Conservation (phyloP, 2,113 vertebrate species). For the Agapornis roseicollis region DNA sequence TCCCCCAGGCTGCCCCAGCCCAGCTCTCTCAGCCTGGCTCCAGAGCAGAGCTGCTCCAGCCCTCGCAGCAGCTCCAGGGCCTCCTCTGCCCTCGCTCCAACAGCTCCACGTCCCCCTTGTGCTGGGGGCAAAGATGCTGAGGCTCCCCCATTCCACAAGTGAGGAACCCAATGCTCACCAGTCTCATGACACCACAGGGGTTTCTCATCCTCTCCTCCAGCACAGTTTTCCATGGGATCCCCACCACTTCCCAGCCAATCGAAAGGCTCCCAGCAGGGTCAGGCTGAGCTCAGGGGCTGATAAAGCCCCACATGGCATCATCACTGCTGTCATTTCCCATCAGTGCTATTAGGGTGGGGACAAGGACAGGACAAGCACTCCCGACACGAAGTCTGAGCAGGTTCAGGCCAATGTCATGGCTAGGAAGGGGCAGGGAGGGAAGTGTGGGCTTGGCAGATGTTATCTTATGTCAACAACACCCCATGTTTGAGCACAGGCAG, state of each 20-base stretch:
- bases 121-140: neutral
- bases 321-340: neutral
- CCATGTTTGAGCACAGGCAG: neutral
- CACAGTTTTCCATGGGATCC: rapidly evolving
- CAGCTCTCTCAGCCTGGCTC: too few relatives aligned
- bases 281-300: neutral
- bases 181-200: rapidly evolving
- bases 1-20: too few relatives aligned
- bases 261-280: rapidly evolving
- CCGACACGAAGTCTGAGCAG: rapidly evolving
- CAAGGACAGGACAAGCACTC: neutral
- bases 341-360: neutral
- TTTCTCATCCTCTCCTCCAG: neutral
- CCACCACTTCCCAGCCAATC: neutral
- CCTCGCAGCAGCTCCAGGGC: neutral
- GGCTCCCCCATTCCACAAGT: neutral
- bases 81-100: rapidly evolving
- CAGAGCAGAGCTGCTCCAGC: neutral
- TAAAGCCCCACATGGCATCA: neutral
- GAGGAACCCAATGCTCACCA: neutral
- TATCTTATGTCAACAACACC: slow-evolving; percentile 27
- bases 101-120: neutral
- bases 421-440: neutral
- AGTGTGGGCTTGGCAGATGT: neutral
- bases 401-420: neutral